A percentile compares a stretch with the other conserved stretches of the same genome.
phyloP scores from a whole-genome alignment of 2,113 vertebrate genomes.

The Peromyscus maniculatus region DNA sequence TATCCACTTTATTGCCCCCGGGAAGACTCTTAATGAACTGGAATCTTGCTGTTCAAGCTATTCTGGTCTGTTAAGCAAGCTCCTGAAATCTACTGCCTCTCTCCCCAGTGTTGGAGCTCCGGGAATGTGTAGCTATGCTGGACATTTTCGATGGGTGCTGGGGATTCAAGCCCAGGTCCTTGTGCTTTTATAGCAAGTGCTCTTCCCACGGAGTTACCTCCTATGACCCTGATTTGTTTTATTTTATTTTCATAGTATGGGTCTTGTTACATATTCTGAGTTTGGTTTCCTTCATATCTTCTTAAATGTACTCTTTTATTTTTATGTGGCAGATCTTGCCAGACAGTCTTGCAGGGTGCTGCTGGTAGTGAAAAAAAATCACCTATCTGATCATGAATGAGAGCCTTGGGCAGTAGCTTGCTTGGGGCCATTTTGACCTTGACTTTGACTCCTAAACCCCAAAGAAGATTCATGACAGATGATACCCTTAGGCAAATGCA shows the following conservation, averaged over 20 bases:
- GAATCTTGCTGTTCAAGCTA: background rate
- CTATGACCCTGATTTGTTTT: background rate
- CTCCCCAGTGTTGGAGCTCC: background rate
- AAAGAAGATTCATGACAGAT: background rate
- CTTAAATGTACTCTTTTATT: conserved; percentile 12
- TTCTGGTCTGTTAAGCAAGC: background rate
- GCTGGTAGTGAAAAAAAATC: background rate
- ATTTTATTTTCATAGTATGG: background rate
- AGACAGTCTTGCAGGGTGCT: background rate
- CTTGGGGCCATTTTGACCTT: background rate
- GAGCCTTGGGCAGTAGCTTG: background rate
- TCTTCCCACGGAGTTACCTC: background rate
- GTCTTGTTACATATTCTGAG: background rate
- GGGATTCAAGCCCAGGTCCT: too few relatives aligned
- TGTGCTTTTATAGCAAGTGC: background rate
- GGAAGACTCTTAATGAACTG: background rate
- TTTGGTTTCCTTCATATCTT: background rate
- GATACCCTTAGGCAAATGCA: background rate
- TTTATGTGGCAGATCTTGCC: background rate
- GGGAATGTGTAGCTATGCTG: too few relatives aligned
- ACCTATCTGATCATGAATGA: background rate
- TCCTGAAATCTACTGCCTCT: background rate
- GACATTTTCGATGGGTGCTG: background rate
- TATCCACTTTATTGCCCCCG: background rate
- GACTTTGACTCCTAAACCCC: background rate